A percentile compares a stretch with the other conserved stretches of the same genome.
These are phyloP conservation scores for Eurosta solidaginis DNA, from an alignment of 1,140 invertebrate species.

Conservation along the genomic window DNA sequence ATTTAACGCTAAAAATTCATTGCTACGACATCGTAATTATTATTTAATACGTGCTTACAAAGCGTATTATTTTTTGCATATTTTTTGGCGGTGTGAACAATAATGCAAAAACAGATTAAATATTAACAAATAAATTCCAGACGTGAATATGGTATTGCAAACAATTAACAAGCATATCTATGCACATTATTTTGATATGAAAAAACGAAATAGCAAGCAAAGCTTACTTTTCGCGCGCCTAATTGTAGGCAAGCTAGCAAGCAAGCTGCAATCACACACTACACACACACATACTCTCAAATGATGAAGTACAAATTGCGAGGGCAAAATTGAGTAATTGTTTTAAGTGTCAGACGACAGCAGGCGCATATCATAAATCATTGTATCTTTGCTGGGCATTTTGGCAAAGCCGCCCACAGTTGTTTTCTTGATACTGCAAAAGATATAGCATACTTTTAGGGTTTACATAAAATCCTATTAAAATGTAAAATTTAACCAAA, in stretches of 20 bases:
- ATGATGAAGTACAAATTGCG: too few relatives aligned
- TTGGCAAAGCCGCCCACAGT: neutral
- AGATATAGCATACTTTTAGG: neutral
- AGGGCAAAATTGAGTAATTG: slow-evolving; percentile 8
- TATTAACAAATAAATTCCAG: neutral
- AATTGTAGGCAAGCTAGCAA: neutral
- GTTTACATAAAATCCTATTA: slow-evolving; percentile 27
- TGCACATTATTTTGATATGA: too few relatives aligned
- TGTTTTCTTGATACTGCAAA: too few relatives aligned
- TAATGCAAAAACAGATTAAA: neutral
- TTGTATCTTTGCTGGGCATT: neutral
- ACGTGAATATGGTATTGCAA: too few relatives aligned
- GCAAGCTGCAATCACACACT: neutral
- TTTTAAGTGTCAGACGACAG: slow-evolving; percentile 23
- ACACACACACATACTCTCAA: neutral
- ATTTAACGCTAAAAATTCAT: neutral
- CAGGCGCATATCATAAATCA: slow-evolving; percentile 17
- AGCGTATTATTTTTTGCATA: neutral
- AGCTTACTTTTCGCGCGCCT: neutral
- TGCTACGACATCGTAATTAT: neutral
- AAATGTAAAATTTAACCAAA: slow-evolving; percentile 32
- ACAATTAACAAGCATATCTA: too few relatives aligned
- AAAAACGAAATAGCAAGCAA: too few relatives aligned
- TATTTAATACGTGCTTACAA: neutral
- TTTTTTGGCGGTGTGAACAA: too few relatives aligned